A percentile compares a stretch with the other conserved stretches of the same genome.
These are phyloP conservation scores for Apodemia hepburni DNA, from an alignment of 2,888 invertebrate species.

Conservation along the genomic window DNA sequence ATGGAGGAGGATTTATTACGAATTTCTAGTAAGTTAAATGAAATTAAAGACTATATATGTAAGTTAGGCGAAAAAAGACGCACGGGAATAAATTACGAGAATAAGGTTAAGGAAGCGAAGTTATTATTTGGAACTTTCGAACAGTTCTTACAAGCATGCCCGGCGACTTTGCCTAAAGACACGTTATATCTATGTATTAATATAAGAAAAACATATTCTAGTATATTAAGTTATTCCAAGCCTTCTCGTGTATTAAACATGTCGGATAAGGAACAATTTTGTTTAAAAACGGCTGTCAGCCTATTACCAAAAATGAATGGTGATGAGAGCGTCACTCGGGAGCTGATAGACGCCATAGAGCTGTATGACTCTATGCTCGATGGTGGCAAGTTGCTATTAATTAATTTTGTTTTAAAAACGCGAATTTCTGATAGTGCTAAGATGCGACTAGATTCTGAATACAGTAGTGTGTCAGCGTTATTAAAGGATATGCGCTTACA, in stretches of 20 bases:
- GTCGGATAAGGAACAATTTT: neutral
- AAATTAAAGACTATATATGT: neutral
- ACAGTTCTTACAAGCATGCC: neutral
- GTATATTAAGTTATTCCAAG: neutral
- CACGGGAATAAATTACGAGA: neutral
- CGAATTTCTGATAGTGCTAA: conserved; percentile 26
- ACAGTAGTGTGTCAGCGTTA: neutral
- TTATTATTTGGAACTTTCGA: neutral
- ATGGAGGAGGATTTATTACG: neutral
- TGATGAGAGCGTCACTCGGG: conserved; percentile 20
- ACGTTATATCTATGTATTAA: neutral
- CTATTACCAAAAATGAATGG: conserved; percentile 25
- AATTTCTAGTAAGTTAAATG: neutral
- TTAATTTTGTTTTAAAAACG: conserved; percentile 30
- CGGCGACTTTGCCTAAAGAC: neutral
- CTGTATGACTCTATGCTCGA: conserved; percentile 24
- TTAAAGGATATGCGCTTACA: conserved; percentile 23
- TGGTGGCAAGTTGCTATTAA: conserved; percentile 18
- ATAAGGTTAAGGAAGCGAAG: neutral
- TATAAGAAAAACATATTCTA: neutral
- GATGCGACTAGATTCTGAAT: conserved; percentile 16
- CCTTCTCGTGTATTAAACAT: neutral
- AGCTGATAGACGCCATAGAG: conserved; percentile 24
- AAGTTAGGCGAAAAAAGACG: neutral
- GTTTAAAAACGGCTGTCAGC: conserved; percentile 26